Evolutionary conservation across 1,140 invertebrate genomes (phyloP), one percentile per base, ranked within the genome.

Genomic region (Tenebrio molitor): DNA sequence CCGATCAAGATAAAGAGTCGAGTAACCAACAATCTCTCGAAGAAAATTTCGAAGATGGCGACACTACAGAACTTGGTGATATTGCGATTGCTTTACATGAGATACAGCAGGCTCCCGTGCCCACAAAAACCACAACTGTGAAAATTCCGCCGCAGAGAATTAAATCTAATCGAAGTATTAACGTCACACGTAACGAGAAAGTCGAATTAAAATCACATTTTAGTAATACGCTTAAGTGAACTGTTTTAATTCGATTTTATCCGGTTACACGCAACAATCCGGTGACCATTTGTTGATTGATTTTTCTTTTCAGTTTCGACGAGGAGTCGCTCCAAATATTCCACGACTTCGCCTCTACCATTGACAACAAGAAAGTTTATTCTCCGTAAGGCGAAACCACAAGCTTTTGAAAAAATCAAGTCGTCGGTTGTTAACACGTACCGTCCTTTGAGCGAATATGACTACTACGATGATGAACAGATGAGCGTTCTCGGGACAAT

Each of bases 391-490:
- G 53, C 25, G 42, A 16, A 34, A 63, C 65, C 66, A 29, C 50
- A 75, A 67, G 19, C 50, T 33, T 73, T 44, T 34, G 74, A 74
- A 15, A 19, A 42, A 50, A n/a, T 58, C 8, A 69, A 42, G n/a
- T 50, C 46, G 5, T 39, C 46, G 17, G 15, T 68, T 68, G n/a
- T 23, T 50, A 46, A 58, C 17, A 69, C 72, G 39, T 73, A 36
- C 50, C 53, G 23, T 16, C 66, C 41, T 3, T n/a, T 66, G 6
- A 12, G 16, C 12, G 76, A 75, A 76, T 91, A 91, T 74, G 90
- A 91, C 79, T 91, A 91, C 79, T 91, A 91, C 76, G 90, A 90
- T 21, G 89, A 90, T 67, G 87, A 87, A 14, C 85, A 86, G 62
- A 84, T 86, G 19, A 85, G 85, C 15, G 76, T 90, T 5, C 81